phyloP scores from a whole-genome alignment of 92 coral and sea anemone genomes.

The Parazoanthus atlanticus region DNA sequence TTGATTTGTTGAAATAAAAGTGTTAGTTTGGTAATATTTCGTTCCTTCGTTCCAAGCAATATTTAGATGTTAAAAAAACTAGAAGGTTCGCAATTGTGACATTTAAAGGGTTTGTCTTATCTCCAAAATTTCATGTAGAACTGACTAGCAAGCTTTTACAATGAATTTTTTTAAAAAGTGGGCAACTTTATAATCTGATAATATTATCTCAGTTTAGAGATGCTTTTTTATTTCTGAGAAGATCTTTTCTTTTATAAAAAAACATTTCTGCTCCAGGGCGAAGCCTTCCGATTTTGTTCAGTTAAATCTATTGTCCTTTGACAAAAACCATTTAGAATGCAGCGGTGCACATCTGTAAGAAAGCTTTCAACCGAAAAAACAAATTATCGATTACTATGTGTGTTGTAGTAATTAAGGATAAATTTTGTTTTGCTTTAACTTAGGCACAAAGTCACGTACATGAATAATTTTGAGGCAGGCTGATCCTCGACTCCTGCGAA shows the following conservation, averaged over 20 bases:
- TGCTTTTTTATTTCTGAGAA: background rate
- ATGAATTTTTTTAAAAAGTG: background rate
- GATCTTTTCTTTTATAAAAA: background rate
- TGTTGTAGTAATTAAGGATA: background rate
- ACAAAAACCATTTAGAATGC: background rate
- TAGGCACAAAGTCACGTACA: slow-evolving; percentile 11
- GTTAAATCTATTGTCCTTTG: background rate
- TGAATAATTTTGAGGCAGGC: background rate
- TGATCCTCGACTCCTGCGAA: background rate
- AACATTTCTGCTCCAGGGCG: background rate
- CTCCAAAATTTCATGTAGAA: background rate
- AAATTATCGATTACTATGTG: background rate
- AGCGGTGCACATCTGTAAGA: background rate
- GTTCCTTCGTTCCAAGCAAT: background rate
- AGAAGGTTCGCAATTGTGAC: background rate
- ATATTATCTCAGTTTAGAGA: background rate
- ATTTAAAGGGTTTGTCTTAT: background rate
- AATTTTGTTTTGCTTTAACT: slow-evolving; percentile 2
- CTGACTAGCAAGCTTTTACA: background rate
- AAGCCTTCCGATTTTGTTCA: background rate
- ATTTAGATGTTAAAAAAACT: background rate
- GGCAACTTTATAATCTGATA: background rate
- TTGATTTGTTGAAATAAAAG: background rate
- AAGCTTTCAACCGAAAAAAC: background rate
- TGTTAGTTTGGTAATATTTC: background rate